Base-by-base conservation (phyloP, 2,888 invertebrate species). In the Eretmocerus hayati region DNA sequence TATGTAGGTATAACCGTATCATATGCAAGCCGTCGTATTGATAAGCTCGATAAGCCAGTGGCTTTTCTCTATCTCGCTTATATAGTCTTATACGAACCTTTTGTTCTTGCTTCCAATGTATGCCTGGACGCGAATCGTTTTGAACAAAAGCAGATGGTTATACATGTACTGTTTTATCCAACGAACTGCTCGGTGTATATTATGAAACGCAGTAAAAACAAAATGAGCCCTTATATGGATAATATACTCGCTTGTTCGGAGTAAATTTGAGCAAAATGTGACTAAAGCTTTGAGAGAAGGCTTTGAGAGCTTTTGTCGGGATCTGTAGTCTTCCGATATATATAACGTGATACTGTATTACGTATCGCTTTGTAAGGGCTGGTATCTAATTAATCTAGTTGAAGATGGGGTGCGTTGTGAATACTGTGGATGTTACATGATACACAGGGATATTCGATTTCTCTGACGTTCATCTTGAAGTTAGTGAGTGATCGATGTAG, bases 41-140 rank as follows among this genome's bases (percentile, higher is more conserved):
- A 52, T 52, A 52, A 52, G 52, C 41, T 38, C 48, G 48, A 52
- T 52, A 52, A 52, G 52, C 48, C 30, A 19, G 18, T 13, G n/a
- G 13, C n/a, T 13, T 33, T 16, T 33, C n/a, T 1, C n/a, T 33
- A 13, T 15, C 33, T 16, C n/a, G 33, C 6, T 6, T 37, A n/a
- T n/a, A n/a, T n/a, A n/a, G n/a, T n/a, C n/a, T n/a, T n/a, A n/a
- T n/a, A n/a, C n/a, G n/a, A n/a, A n/a, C n/a, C n/a, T n/a, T n/a
- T n/a, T n/a, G n/a, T 46, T 42, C 43, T 47, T 51, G 51, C 47
- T 44, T 35, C 22, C n/a, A n/a, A n/a, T 32, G 42, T 26, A 6
- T 26, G 11, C 11, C 16, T n/a, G 22, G 22, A 6, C 22, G 21
- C 31, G n/a, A n/a, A 36, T 51, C 38, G 42, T 18, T n/a, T 40